A percentile compares a stretch with the other conserved stretches of the same genome.
These are phyloP conservation scores for Drosophila lini DNA, from an alignment of 1,140 invertebrate species.

Conservation along the genomic window DNA sequence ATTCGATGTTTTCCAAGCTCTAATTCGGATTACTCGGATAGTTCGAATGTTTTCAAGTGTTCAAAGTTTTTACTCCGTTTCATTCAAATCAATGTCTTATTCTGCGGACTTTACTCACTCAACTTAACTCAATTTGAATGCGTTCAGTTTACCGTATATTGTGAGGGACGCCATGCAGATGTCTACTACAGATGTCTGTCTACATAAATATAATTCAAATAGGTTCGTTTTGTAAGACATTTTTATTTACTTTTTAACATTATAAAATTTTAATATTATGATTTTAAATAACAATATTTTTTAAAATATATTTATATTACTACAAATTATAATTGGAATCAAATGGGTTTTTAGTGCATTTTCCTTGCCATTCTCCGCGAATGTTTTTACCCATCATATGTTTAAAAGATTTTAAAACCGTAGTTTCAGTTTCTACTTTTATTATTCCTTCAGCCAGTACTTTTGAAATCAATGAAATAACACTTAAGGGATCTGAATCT, in stretches of 20 bases:
- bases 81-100: no score
- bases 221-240: neutral
- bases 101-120: no score
- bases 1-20: no score
- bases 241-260: neutral
- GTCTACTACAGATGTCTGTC: no score
- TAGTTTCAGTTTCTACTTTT: neutral
- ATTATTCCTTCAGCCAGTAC: constrained; percentile 34
- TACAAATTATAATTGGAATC: constrained; percentile 5
- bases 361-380: neutral
- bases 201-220: neutral
- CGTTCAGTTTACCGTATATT: no score
- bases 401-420: neutral
- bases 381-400: neutral
- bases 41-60: no score
- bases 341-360: constrained; percentile 2
- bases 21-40: no score
- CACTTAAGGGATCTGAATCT: constrained; percentile 4
- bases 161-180: no score
- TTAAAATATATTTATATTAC: neutral
- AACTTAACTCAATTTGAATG: no score
- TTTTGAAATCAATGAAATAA: constrained; percentile 42
- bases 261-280: neutral
- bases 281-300: neutral
- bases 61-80: no score